Base-by-base conservation (phyloP, 2,797 vertebrate genomes). In the Microhierax caerulescens region DNA sequence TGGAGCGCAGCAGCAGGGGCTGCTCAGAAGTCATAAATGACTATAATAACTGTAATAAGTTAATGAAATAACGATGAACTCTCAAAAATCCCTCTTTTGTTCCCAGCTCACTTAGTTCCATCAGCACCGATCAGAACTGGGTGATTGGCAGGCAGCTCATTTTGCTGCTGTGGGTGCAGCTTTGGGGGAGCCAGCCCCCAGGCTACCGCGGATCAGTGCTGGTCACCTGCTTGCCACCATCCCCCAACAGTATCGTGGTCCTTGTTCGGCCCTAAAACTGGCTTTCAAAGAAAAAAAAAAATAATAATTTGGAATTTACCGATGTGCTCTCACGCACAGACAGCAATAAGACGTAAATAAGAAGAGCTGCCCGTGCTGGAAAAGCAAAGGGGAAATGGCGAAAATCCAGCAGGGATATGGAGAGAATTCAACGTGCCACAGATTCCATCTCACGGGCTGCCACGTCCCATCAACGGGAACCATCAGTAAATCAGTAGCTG, bases 351-450 rank as follows among this genome's bases (percentile, higher is more conserved):
- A 27, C 13, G 21, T 4, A 16, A 37, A 25, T 27, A 9, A 30
- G 5, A n/a, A 54, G 23, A 63, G 27, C 41, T 50, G 25, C 19
- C 73, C 9, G 0, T 8, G 13, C 6, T n/a, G 57, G 25, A 23
- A 53, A 53, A 3, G 21, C 23, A 34, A 39, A 61, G 24, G 34
- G 56, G 34, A 85, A 54, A 6, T 0, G 0, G 7, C 23, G 34
- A 7, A 76, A 75, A 14, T 45, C 73, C 56, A 56, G 50, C 13
- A 50, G 37, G 37, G 37, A 37, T 37, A 37, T 37, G 13, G 63
- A 67, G 30, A 15, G 25, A 67, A 57, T 36, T 75, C 43, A n/a
- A 11, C 4, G 0, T 4, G 27, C 12, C 36, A 41, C n/a, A 13
- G 74, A 51, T 72, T 21, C 36, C 22, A 47, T 61, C 59, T 61